A percentile compares a stretch with the other conserved stretches of the same genome.
These are phyloP conservation scores for Halesus radiatus DNA, from an alignment of 1,140 invertebrate species.

Conservation along the genomic window DNA sequence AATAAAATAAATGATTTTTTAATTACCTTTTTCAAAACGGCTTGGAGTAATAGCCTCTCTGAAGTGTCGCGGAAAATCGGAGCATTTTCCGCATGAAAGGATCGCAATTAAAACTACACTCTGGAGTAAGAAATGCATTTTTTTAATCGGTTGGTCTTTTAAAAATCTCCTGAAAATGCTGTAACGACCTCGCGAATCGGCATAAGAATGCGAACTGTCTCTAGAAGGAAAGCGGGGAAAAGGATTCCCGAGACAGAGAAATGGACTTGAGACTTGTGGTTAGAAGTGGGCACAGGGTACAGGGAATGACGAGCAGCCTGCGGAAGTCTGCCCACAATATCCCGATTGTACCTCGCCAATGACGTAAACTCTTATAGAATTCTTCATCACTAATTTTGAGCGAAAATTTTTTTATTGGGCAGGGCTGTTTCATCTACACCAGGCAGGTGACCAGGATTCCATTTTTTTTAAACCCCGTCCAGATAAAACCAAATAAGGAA, in stretches of 20 bases:
- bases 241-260: not conserved
- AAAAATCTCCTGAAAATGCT: not conserved
- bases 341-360: slow-evolving; percentile 22
- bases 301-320: slow-evolving; percentile 15
- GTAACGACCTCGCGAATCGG: slow-evolving; percentile 10
- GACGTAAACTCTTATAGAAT: not conserved
- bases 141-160: not conserved
- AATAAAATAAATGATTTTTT: not conserved
- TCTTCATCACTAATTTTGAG: too few species aligned
- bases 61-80: not conserved
- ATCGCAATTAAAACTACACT: not conserved
- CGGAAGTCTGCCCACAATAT: slow-evolving; percentile 38
- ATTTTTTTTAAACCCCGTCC: too few species aligned
- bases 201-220: not conserved
- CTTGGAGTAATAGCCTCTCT: not conserved
- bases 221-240: too few species aligned
- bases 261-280: not conserved
- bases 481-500: too few species aligned
- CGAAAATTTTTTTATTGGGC: too few species aligned
- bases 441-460: too few species aligned
- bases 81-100: not conserved
- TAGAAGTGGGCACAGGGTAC: not conserved
- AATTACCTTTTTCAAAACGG: slow-evolving; percentile 13
- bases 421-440: too few species aligned
- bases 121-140: not conserved